Evolutionary conservation across 2,113 vertebrate species (phyloP).

Genomic region (Oryzias javanicus): DNA sequence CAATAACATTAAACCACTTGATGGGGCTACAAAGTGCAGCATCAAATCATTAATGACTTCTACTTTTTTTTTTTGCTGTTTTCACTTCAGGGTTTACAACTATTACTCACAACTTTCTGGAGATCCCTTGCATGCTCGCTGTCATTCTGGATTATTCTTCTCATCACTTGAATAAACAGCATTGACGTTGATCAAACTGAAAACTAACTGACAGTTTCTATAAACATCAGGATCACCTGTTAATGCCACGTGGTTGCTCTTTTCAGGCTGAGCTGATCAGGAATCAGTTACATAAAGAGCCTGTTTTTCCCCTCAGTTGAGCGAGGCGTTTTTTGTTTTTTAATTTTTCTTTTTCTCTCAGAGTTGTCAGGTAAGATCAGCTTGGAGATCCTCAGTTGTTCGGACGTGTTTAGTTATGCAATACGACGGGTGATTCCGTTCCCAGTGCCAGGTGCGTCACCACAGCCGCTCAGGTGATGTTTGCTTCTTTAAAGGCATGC

Average conservation of each 20-base stretch:
- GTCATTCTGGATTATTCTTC: not conserved
- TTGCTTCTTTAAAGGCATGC: slow-evolving; percentile 13
- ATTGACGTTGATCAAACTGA: not conserved
- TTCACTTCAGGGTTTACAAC: too few species aligned
- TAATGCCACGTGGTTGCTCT: slow-evolving; percentile 10
- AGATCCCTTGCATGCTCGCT: not conserved
- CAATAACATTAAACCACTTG: too few species aligned
- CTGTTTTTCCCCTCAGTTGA: slow-evolving; percentile 27
- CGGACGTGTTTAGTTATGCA: slow-evolving; percentile 55
- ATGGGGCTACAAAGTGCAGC: too few species aligned
- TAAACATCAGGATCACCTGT: slow-evolving; percentile 1
- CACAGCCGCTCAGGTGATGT: slow-evolving; percentile 16
- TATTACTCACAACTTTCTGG: not conserved
- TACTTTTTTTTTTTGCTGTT: not conserved
- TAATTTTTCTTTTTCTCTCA: not conserved
- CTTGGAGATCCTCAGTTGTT: slow-evolving; percentile 49
- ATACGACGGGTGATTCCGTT: slow-evolving; percentile 14
- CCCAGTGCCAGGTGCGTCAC: not conserved
- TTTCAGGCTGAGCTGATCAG: slow-evolving; percentile 4
- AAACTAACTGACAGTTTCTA: not conserved
- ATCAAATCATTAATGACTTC: not conserved
- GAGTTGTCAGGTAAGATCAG: slow-evolving; percentile 47
- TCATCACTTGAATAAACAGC: slow-evolving; percentile 1
- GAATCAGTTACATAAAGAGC: slow-evolving; percentile 13
- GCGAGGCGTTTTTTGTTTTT: slow-evolving; percentile 22